Base-by-base conservation (phyloP, 1,140 invertebrate species). In the Euura lappo region DNA sequence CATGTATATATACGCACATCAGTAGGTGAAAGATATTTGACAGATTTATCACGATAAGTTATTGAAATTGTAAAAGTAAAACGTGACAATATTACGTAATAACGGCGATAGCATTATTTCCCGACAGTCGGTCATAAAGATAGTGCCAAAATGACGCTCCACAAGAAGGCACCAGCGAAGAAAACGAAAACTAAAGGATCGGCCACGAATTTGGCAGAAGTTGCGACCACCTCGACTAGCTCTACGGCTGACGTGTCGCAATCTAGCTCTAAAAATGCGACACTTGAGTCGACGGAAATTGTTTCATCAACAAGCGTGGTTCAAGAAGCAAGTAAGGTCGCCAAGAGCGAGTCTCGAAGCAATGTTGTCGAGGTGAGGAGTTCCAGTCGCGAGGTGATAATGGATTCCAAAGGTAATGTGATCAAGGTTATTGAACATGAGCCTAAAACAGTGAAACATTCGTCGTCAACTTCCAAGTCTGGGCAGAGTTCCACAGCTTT, bases 361-460 rank as follows among this genome's bases (percentile, higher is more conserved):
- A 85, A 79, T 72, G 70, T 77, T 44, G 70, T 79, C 11, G 85
- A 85, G 77, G 77, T 82, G 44, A 84, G 77, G 28, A 84, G 79
- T 71, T 76, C 76, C 0, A 82, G 79, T 45, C 79, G 81, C 42
- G 84, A 86, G 68, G 77, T 82, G 2, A 70, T 87, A 64, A 79
- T 83, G 75, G 85, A 87, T 47, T 81, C 85, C 0, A 83, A 82
- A 68, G 86, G 85, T 5, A 84, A 87, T 51, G 77, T 85, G 0
- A 76, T 87, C 51, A 77, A 80, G 67, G 78, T 85, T 10, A 79
- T 82, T 51, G 82, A 86, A 44, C 76, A 72, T 6, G n/a, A 73
- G 1, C 77, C 81, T 5, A 76, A 73, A 45, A 78, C 73, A 0
- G 68, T 73, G 0, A 77, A 73, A 47, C 78, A 76, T 45, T 75